A percentile compares a stretch with the other conserved stretches of the same genome.
Evolutionary conservation across 2,797 vertebrate species (phyloP).

Genomic region (Urophycis tenuis): DNA sequence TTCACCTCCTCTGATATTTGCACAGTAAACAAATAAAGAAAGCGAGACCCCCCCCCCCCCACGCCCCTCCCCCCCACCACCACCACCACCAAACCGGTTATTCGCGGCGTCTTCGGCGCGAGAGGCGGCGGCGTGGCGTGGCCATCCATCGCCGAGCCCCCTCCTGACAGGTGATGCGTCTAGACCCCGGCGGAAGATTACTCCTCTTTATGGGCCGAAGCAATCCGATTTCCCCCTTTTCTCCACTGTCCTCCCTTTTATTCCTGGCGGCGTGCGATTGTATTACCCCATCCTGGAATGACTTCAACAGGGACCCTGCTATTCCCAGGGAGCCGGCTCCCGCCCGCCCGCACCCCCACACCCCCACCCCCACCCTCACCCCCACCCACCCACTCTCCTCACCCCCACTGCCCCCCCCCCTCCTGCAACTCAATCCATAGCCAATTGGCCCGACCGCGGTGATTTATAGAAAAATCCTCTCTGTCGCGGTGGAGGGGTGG

Average conservation of each 20-base stretch:
- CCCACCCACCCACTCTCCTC: too few species aligned
- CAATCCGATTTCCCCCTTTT: constrained; percentile 63
- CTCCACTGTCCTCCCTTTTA: constrained; percentile 44
- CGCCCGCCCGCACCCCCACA: constrained; percentile 56
- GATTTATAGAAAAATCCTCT: constrained; percentile 71
- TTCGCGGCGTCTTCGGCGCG: neutral
- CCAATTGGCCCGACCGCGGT: constrained; percentile 64
- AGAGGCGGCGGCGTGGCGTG: constrained; percentile 37
- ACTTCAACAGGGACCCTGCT: constrained; percentile 73
- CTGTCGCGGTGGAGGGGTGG: too few species aligned
- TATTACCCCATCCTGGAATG: constrained; percentile 75
- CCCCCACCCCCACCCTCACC: too few species aligned
- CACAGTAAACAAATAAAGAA: neutral
- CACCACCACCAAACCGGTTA: neutral
- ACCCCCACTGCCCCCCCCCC: constrained; percentile 64
- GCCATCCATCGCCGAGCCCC: constrained; percentile 57
- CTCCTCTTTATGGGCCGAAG: constrained; percentile 37
- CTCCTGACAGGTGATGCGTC: constrained; percentile 60
- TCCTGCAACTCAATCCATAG: constrained; percentile 75
- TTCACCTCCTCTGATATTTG: neutral
- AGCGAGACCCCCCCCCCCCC: too few species aligned
- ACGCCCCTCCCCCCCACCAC: too few species aligned
- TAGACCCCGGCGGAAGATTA: constrained; percentile 50
- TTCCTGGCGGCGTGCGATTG: constrained; percentile 65
- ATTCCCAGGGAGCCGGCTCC: constrained; percentile 72